phyloP scores from a whole-genome alignment of 2,888 invertebrate genomes.

The Anoncus sp. region DNA sequence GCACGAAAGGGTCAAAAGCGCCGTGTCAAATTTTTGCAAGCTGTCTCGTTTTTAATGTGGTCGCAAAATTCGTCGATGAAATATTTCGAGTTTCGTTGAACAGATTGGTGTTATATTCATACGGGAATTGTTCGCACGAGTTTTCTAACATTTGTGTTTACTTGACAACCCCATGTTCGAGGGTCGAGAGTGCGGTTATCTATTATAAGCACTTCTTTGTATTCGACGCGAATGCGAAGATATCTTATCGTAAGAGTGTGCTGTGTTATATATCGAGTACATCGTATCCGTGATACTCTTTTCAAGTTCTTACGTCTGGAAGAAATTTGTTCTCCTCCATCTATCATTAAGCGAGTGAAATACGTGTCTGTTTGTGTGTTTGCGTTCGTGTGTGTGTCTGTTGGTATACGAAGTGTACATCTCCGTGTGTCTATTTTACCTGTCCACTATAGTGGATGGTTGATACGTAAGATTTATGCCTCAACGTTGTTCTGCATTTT shows the following conservation, averaged over 20 bases:
- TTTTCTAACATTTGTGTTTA: constrained; percentile 9
- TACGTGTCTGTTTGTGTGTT: constrained; percentile 18
- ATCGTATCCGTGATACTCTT: not conserved
- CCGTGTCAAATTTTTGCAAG: not conserved
- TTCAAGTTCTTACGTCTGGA: constrained; percentile 1
- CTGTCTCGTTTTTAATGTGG: not conserved
- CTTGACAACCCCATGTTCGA: not conserved
- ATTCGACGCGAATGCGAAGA: not conserved
- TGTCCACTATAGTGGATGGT: constrained; percentile 67
- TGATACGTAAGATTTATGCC: constrained; percentile 62
- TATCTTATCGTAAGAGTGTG: constrained; percentile 11
- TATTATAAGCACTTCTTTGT: not conserved
- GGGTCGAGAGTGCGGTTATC: constrained; percentile 6
- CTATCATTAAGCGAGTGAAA: constrained; percentile 19
- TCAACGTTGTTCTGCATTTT: constrained; percentile 36
- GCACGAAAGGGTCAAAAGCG: not conserved
- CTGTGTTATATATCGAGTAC: not conserved
- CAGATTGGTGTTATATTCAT: not conserved
- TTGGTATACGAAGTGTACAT: constrained; percentile 29
- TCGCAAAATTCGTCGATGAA: not conserved
- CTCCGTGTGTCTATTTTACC: constrained; percentile 21
- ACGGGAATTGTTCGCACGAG: not conserved
- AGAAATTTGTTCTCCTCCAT: constrained; percentile 1
- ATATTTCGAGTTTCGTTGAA: not conserved
- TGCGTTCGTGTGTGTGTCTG: constrained; percentile 17